Percentiles rank a stretch among this genome's conserved stretches.
Conservation (phyloP, 2,797 vertebrate genomes). For the Hydrocynus forskahlii region DNA sequence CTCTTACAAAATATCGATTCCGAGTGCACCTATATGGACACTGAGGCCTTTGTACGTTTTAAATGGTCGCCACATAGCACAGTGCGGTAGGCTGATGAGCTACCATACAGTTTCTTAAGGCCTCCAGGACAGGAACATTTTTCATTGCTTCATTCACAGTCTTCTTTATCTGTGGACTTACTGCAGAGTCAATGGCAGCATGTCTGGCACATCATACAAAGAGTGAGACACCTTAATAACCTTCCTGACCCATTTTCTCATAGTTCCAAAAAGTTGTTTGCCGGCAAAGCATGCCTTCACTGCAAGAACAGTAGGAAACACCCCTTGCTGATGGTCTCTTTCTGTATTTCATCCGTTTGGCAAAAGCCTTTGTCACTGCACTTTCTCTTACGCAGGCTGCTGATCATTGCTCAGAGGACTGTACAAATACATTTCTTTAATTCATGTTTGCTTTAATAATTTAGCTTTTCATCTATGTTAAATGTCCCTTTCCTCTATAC, state of each 20-base stretch:
- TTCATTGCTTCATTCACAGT: slow-evolving; percentile 33
- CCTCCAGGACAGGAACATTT: slow-evolving; percentile 33
- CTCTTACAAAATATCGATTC: slow-evolving; percentile 6
- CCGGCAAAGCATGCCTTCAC: neutral
- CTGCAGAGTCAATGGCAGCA: slow-evolving; percentile 19
- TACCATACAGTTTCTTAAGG: slow-evolving; percentile 33
- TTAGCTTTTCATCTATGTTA: slow-evolving; percentile 61
- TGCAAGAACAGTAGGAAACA: neutral
- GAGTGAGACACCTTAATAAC: slow-evolving; percentile 30
- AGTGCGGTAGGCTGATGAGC: slow-evolving; percentile 27
- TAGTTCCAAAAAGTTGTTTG: slow-evolving; percentile 24
- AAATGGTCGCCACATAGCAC: slow-evolving; percentile 30
- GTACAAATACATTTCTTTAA: slow-evolving; percentile 59
- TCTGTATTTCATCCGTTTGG: neutral
- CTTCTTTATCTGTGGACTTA: slow-evolving; percentile 44
- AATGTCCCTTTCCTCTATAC: slow-evolving; percentile 53
- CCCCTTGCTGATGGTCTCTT: neutral
- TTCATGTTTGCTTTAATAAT: slow-evolving; percentile 63
- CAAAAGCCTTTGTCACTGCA: neutral
- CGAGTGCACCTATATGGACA: slow-evolving; percentile 8
- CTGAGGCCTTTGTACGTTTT: slow-evolving; percentile 42
- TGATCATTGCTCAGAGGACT: slow-evolving; percentile 53
- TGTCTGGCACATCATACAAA: slow-evolving; percentile 27
- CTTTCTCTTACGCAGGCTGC: slow-evolving; percentile 21
- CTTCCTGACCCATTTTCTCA: slow-evolving; percentile 26